Evolutionary conservation across 2,113 vertebrate genomes (phyloP).

Genomic region (Columba livia): DNA sequence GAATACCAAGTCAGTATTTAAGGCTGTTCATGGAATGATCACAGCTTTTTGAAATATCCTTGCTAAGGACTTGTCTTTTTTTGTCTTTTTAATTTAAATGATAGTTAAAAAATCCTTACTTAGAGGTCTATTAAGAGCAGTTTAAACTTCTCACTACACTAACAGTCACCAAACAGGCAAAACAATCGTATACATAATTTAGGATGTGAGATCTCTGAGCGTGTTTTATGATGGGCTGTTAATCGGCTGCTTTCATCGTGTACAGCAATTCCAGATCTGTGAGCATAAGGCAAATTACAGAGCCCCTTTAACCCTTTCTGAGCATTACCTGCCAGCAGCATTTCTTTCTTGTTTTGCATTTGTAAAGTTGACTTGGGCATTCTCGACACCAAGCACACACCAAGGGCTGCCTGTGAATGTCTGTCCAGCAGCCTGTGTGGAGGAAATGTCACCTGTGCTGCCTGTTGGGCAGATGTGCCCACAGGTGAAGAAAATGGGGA

Average conservation of each 20-base stretch:
- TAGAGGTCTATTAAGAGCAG: background rate
- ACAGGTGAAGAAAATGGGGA: background rate
- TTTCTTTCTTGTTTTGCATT: background rate
- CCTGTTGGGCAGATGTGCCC: background rate
- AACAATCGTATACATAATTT: background rate
- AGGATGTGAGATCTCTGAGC: background rate
- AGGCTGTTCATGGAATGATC: background rate
- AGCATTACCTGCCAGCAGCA: background rate
- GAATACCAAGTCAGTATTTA: background rate
- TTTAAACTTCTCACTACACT: background rate
- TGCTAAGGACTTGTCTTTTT: background rate
- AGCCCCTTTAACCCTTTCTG: background rate
- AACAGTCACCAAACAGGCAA: background rate
- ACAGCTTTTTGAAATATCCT: background rate
- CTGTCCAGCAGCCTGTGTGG: background rate
- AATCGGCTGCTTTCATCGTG: background rate
- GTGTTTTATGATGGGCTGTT: constrained; percentile 1
- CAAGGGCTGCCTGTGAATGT: background rate
- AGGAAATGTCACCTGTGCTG: background rate
- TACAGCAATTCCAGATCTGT: background rate
- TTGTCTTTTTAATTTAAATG: background rate
- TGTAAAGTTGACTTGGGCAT: background rate
- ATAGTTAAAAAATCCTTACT: background rate
- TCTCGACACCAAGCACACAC: background rate
- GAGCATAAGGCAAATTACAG: background rate